Percentiles rank a stretch among this genome's conserved stretches.
Conservation (phyloP, 2,888 invertebrate species). For the Schizaphis graminum region DNA sequence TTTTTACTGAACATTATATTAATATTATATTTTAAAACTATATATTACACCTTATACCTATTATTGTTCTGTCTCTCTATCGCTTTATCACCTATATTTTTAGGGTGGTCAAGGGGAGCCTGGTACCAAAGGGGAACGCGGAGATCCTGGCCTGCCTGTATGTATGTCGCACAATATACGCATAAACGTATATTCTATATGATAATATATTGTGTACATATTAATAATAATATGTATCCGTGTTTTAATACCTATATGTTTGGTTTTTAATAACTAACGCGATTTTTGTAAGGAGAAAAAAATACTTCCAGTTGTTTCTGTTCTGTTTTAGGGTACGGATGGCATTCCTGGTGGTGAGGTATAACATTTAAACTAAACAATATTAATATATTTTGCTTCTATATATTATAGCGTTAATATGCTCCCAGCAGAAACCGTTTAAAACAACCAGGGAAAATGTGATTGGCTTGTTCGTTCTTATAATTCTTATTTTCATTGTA, state of each 20-base stretch:
- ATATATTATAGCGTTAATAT: neutral
- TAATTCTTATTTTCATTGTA: neutral
- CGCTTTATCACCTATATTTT: conserved; percentile 68
- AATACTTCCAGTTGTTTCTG: conserved; percentile 62
- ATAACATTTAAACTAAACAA: conserved; percentile 68
- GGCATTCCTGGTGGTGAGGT: conserved; percentile 94
- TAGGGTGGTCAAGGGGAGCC: conserved; percentile 94
- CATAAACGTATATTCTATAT: conserved; percentile 39
- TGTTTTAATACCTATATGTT: neutral
- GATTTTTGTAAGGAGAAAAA: conserved; percentile 26
- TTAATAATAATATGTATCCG: neutral
- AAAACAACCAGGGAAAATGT: neutral
- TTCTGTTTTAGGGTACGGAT: conserved; percentile 86
- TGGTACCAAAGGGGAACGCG: conserved; percentile 91
- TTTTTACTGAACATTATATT: neutral
- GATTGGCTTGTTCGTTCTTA: neutral
- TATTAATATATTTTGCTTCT: conserved; percentile 45
- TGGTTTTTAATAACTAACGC: conserved; percentile 15
- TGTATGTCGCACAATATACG: conserved; percentile 71
- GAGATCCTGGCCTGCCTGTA: conserved; percentile 94
- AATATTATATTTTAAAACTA: neutral
- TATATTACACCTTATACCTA: neutral
- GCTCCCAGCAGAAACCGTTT: neutral
- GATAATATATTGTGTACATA: neutral
- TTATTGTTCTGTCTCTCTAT: conserved; percentile 53